Percentiles rank a stretch among this genome's conserved stretches.
Evolutionary conservation across 2,113 vertebrate genomes (phyloP).

Genomic region (Gallinago paraguaiae): DNA sequence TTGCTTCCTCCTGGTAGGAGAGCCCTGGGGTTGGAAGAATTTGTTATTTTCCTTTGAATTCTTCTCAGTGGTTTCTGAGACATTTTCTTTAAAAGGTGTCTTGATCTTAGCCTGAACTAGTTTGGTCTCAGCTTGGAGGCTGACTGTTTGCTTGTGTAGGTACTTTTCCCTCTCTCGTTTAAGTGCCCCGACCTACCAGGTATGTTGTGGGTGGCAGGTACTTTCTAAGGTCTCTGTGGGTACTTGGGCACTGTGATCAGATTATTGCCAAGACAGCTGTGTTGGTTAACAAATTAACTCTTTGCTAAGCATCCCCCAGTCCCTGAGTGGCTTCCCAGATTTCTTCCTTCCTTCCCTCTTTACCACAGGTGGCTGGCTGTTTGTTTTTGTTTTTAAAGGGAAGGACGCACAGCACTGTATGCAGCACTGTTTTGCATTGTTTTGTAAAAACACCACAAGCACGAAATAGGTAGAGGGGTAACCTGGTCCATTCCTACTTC

Average conservation of each 20-base stretch:
- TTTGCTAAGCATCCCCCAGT: neutral
- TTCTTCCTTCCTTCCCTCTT: neutral
- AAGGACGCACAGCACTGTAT: neutral
- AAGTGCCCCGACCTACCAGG: neutral
- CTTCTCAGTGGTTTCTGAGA: neutral
- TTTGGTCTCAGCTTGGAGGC: neutral
- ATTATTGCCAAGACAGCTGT: neutral
- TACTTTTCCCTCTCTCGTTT: neutral
- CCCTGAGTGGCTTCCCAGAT: neutral
- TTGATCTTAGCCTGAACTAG: neutral
- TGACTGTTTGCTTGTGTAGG: neutral
- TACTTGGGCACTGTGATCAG: neutral
- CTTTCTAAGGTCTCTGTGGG: neutral
- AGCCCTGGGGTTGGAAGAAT: neutral
- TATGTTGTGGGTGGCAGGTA: neutral
- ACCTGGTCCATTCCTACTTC: neutral
- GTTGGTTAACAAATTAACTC: neutral
- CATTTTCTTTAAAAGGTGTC: neutral
- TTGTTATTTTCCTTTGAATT: neutral
- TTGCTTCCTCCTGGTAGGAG: neutral
- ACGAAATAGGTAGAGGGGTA: neutral
- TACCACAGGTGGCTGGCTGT: neutral
- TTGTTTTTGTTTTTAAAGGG: neutral
- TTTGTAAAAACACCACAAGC: neutral
- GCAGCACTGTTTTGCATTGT: neutral